These are phyloP conservation scores for Pollenia amentaria DNA, from an alignment of 2,888 invertebrate species.

Conservation along the genomic window DNA sequence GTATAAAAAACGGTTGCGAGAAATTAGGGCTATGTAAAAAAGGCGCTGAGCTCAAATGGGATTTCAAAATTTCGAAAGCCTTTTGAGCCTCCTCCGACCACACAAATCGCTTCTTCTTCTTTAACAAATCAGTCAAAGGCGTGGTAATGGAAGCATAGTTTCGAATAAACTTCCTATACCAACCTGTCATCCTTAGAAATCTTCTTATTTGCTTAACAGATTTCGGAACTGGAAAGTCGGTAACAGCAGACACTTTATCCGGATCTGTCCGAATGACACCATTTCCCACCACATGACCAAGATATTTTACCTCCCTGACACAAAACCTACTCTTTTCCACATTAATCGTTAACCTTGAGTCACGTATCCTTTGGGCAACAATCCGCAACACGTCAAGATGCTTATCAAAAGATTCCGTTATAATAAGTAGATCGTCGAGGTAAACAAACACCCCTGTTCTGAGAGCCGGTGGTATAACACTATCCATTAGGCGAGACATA, in stretches of 20 bases:
- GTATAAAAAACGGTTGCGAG: slow-evolving; percentile 24
- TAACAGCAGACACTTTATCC: slow-evolving; percentile 52
- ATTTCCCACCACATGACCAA: slow-evolving; percentile 66
- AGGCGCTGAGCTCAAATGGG: slow-evolving; percentile 46
- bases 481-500: slow-evolving; percentile 16
- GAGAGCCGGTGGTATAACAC: slow-evolving; percentile 34
- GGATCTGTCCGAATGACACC: slow-evolving; percentile 54
- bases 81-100: slow-evolving; percentile 48
- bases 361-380: neutral
- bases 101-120: neutral
- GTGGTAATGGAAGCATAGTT: slow-evolving; percentile 55
- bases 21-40: slow-evolving; percentile 55
- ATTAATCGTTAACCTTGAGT: slow-evolving; percentile 23
- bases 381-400: slow-evolving; percentile 11
- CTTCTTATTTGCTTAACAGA: slow-evolving; percentile 55
- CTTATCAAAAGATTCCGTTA: slow-evolving; percentile 26
- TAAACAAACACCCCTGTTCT: slow-evolving; percentile 51
- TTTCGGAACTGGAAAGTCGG: slow-evolving; percentile 55
- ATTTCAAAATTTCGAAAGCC: slow-evolving; percentile 49
- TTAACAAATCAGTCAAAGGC: slow-evolving; percentile 55
- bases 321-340: slow-evolving; percentile 51
- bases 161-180: slow-evolving; percentile 62
- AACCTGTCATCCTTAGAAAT: slow-evolving; percentile 66
- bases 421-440: slow-evolving; percentile 36
- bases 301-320: slow-evolving; percentile 50